Conservation (phyloP, 2,113 vertebrate species). For the Channa maculata region DNA sequence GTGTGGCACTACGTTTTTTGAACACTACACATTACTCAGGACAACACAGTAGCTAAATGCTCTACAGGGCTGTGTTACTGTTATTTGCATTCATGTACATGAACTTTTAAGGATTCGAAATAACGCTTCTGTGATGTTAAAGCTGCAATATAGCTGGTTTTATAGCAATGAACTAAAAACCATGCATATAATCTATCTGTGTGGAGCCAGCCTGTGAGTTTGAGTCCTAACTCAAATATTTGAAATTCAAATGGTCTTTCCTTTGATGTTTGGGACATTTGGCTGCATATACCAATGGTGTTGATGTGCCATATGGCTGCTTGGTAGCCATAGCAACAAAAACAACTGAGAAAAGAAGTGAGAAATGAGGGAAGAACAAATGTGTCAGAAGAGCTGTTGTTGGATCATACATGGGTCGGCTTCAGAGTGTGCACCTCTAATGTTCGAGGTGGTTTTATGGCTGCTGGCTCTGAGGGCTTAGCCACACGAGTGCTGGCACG, state of each 20-base stretch:
- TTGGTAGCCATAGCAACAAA: constrained; percentile 46
- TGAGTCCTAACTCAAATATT: background rate
- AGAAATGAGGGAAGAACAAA: background rate
- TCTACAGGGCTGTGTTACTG: background rate
- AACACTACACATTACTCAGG: constrained; percentile 3
- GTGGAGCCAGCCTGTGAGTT: background rate
- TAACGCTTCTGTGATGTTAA: background rate
- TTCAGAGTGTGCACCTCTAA: constrained; percentile 14
- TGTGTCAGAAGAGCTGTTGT: constrained; percentile 6
- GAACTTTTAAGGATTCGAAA: background rate
- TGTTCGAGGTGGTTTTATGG: constrained; percentile 1
- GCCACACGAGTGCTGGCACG: background rate
- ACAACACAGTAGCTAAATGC: background rate
- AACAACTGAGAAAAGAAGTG: constrained; percentile 13
- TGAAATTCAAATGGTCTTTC: constrained; percentile 2
- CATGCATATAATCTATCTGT: background rate
- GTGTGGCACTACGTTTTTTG: background rate
- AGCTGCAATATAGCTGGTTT: background rate
- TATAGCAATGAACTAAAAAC: background rate
- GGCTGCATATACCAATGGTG: constrained; percentile 1
- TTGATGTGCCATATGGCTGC: constrained; percentile 6
- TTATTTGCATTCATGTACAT: background rate
- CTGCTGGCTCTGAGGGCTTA: background rate
- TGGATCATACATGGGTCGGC: background rate
- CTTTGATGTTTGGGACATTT: constrained; percentile 20